These are phyloP conservation scores for Eumerus sabulonum DNA, from an alignment of 2,888 invertebrate genomes.

Conservation along the genomic window DNA sequence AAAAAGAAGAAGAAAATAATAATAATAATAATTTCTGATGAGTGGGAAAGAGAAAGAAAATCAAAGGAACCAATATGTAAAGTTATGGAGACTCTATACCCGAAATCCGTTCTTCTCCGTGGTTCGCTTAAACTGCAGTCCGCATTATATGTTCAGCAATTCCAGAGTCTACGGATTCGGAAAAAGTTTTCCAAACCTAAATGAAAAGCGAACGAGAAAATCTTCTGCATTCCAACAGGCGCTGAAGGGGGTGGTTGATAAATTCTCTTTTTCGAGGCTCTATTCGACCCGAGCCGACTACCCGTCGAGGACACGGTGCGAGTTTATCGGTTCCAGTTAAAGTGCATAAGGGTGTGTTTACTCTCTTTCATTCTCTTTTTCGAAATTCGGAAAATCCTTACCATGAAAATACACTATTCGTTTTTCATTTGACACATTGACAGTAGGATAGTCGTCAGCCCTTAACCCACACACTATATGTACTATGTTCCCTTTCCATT, in stretches of 20 bases:
- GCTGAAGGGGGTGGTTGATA: slow-evolving; percentile 22
- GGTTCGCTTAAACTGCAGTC: slow-evolving; percentile 79
- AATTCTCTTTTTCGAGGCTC: slow-evolving; percentile 21
- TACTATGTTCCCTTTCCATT: slow-evolving; percentile 34
- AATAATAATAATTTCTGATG: slow-evolving; percentile 34
- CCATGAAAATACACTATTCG: slow-evolving; percentile 34
- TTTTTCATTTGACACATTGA: slow-evolving; percentile 43
- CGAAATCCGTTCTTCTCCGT: slow-evolving; percentile 79
- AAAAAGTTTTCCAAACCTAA: slow-evolving; percentile 69
- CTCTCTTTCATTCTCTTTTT: slow-evolving; percentile 33
- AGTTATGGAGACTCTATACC: slow-evolving; percentile 71
- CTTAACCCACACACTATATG: slow-evolving; percentile 50
- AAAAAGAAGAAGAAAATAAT: slow-evolving; percentile 9
- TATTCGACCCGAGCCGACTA: slow-evolving; percentile 1
- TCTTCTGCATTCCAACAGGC: slow-evolving; percentile 34
- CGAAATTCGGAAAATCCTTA: slow-evolving; percentile 35
- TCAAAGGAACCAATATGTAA: slow-evolving; percentile 55
- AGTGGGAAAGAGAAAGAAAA: slow-evolving; percentile 61
- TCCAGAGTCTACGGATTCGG: slow-evolving; percentile 76
- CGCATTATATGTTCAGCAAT: slow-evolving; percentile 74
- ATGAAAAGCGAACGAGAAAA: neutral
- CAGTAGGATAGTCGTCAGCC: slow-evolving; percentile 23
- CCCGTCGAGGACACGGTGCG: slow-evolving; percentile 34
- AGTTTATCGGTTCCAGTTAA: slow-evolving; percentile 6
- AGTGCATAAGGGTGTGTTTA: slow-evolving; percentile 62